These are phyloP conservation scores for Prionailurus viverrinus DNA, from an alignment of 2,113 vertebrate genomes.

Conservation along the genomic window DNA sequence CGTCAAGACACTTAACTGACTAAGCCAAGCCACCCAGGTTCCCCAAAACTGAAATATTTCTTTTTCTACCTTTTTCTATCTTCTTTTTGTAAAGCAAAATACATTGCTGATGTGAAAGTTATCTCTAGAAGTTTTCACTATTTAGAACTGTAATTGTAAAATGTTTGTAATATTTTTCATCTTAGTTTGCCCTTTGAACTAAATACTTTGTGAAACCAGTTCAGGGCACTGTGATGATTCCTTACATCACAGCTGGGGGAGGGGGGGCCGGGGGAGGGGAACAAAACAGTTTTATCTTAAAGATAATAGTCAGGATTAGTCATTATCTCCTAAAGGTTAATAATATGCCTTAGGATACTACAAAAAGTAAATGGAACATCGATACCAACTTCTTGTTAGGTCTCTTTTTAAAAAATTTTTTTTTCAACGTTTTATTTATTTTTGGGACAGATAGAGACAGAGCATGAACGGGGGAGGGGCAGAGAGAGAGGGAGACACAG, in stretches of 20 bases:
- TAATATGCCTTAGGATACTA: not conserved
- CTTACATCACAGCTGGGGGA: not conserved
- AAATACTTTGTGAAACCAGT: rapidly evolving
- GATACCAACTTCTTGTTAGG: not conserved
- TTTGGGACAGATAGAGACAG: no score
- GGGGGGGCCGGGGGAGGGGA: not conserved
- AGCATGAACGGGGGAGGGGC: no score
- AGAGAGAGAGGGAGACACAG: no score
- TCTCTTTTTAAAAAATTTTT: not conserved
- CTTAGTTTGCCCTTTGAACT: not conserved
- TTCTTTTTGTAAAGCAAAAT: not conserved
- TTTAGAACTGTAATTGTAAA: not conserved
- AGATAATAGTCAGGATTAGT: not conserved
- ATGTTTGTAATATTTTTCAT: not conserved
- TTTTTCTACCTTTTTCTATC: not conserved
- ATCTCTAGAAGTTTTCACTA: not conserved
- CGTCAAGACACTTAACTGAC: no score
- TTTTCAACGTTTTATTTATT: no score
- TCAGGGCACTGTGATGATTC: not conserved
- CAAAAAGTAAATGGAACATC: not conserved
- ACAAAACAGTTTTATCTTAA: not conserved
- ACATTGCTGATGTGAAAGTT: not conserved
- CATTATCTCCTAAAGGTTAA: not conserved
- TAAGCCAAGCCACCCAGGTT: no score
- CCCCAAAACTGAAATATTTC: not conserved